Percentiles rank a stretch among this genome's conserved stretches.
These are phyloP conservation scores for Macrocentrus cingulum DNA, from an alignment of 1,140 invertebrate species.

Conservation along the genomic window DNA sequence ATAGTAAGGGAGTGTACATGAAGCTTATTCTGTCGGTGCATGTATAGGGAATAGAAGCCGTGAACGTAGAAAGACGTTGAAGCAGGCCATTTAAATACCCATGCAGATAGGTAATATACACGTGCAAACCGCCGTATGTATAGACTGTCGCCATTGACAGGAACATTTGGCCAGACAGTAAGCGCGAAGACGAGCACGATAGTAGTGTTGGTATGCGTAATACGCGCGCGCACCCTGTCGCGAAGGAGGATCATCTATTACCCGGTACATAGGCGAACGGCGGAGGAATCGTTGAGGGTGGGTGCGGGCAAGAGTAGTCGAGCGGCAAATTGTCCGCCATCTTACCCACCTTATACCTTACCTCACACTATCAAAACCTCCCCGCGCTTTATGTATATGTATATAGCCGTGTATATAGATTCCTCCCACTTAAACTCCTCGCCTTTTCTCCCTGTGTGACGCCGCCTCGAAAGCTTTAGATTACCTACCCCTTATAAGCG, in stretches of 20 bases:
- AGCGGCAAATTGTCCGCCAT: constrained; percentile 62
- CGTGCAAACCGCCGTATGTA: background rate
- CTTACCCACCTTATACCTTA: constrained; percentile 59
- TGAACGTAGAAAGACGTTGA: background rate
- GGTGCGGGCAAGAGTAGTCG: constrained; percentile 57
- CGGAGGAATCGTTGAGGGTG: constrained; percentile 47
- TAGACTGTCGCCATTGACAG: background rate
- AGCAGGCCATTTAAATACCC: background rate
- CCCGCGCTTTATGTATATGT: background rate
- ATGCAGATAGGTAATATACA: background rate
- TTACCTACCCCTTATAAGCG: constrained; percentile 58
- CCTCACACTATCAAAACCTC: constrained; percentile 38
- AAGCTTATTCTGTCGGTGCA: background rate
- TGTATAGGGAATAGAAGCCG: background rate
- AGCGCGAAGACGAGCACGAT: constrained; percentile 23
- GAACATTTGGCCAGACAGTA: constrained; percentile 2
- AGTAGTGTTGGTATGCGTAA: background rate
- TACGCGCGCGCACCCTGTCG: constrained; percentile 34
- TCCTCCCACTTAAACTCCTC: constrained; percentile 15
- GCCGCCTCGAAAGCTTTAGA: constrained; percentile 54
- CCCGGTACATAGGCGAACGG: constrained; percentile 47
- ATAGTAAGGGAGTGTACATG: constrained; percentile 43
- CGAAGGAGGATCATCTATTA: constrained; percentile 58
- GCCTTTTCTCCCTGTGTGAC: constrained; percentile 8
- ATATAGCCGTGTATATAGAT: background rate